Percentiles rank a stretch among this genome's conserved stretches.
phyloP scores from a whole-genome alignment of 2,797 vertebrate genomes.

The Amphiprion clarkii region DNA sequence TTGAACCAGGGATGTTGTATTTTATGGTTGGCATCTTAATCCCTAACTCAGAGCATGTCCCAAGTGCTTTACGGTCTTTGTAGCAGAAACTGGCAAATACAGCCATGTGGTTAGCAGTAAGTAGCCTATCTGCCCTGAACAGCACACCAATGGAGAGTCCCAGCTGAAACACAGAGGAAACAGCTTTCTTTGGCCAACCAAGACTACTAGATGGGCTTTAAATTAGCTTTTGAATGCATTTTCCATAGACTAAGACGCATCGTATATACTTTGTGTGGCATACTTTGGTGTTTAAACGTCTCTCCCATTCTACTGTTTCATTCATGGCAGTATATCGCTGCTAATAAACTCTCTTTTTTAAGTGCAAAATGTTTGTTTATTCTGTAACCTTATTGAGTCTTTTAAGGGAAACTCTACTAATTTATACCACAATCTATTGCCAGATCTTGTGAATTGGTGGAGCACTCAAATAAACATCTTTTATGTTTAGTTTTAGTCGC shows the following conservation, averaged over 20 bases:
- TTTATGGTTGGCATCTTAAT: conserved; percentile 18
- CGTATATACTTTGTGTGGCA: no score
- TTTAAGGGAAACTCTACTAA: not conserved
- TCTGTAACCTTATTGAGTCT: not conserved
- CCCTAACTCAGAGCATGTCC: not conserved
- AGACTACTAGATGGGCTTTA: not conserved
- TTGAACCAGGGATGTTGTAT: not conserved
- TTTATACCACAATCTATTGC: not conserved
- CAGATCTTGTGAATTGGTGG: not conserved
- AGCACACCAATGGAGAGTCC: not conserved
- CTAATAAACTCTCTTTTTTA: not conserved
- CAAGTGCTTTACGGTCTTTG: not conserved
- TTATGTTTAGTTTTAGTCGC: not conserved
- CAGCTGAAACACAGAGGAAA: not conserved
- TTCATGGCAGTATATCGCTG: not conserved
- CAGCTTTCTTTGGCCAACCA: not conserved
- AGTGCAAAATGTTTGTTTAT: not conserved
- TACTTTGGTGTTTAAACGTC: no score
- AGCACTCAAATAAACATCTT: not conserved
- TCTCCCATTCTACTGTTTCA: not conserved
- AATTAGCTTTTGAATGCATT: not conserved
- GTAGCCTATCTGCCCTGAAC: conserved; percentile 1
- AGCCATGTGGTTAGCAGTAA: not conserved
- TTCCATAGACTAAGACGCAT: not conserved
- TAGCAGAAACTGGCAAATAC: conserved; percentile 20